phyloP scores from a whole-genome alignment of 2,888 invertebrate genomes.

The Pomacea canaliculata region DNA sequence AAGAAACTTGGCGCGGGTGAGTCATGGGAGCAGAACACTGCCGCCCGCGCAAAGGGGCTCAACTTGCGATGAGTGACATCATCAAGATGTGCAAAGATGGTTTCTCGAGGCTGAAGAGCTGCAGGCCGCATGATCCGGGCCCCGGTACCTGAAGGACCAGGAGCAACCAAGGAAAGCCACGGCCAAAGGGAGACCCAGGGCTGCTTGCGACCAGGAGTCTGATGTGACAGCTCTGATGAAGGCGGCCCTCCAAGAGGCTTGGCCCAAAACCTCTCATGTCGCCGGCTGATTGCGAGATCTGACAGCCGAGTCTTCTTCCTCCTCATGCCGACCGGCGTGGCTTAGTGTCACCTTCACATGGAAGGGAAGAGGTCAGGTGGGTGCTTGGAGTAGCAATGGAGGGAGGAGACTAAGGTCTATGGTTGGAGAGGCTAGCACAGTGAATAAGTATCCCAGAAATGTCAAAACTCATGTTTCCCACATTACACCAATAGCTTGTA shows the following conservation, averaged over 20 bases:
- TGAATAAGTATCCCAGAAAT: background rate
- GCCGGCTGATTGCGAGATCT: constrained; percentile 2
- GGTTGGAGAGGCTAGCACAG: background rate
- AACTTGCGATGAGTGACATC: constrained; percentile 22
- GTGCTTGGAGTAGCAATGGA: background rate
- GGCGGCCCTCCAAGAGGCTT: constrained; percentile 14
- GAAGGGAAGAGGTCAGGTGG: background rate
- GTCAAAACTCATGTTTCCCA: too few relatives aligned
- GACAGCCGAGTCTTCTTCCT: constrained; percentile 12
- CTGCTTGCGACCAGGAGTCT: background rate
- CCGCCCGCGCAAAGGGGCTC: background rate
- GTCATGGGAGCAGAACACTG: background rate
- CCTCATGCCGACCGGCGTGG: background rate
- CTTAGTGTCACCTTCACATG: constrained; percentile 4
- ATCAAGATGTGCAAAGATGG: constrained; percentile 25
- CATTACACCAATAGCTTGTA: too few relatives aligned
- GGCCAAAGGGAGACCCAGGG: background rate
- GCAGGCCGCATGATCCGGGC: constrained; percentile 6
- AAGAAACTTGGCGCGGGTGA: background rate
- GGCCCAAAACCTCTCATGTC: constrained; percentile 16
- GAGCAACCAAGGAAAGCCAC: background rate
- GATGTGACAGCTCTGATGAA: constrained; percentile 24
- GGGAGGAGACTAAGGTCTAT: background rate
- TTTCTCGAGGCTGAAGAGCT: constrained; percentile 10
- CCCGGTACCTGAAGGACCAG: background rate